phyloP scores from a whole-genome alignment of 2,888 invertebrate genomes.

The Aphodius sticticus region DNA sequence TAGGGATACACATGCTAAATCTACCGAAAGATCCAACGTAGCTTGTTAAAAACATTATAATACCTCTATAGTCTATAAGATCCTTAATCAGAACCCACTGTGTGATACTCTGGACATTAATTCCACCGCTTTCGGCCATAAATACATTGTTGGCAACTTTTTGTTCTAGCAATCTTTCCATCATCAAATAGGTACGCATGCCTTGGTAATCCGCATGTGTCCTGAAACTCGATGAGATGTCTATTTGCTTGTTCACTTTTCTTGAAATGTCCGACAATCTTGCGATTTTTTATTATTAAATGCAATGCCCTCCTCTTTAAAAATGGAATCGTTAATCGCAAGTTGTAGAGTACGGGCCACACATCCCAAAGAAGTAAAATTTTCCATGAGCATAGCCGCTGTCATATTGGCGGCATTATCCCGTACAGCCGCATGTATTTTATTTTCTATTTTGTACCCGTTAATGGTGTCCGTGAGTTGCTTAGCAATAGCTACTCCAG shows the following conservation, averaged over 20 bases:
- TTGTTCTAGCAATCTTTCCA: slow-evolving; percentile 1
- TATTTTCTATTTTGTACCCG: slow-evolving; percentile 24
- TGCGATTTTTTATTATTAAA: neutral
- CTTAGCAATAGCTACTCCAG: slow-evolving; percentile 29
- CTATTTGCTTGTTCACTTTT: neutral
- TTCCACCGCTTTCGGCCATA: neutral
- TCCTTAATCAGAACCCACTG: neutral
- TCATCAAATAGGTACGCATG: neutral
- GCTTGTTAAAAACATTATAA: neutral
- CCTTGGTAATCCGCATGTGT: neutral
- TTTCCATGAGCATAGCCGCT: slow-evolving; percentile 28
- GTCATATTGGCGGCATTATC: slow-evolving; percentile 33
- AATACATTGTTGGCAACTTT: neutral
- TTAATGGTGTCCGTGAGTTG: slow-evolving; percentile 31
- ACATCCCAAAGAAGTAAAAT: slow-evolving; percentile 30
- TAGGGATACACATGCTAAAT: neutral
- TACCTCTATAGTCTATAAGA: neutral
- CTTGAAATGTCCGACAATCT: neutral
- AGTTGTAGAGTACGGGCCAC: slow-evolving; percentile 32
- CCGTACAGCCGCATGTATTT: slow-evolving; percentile 28
- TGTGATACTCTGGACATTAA: neutral
- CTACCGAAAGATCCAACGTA: neutral
- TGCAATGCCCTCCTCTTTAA: slow-evolving; percentile 28
- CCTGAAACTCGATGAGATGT: neutral
- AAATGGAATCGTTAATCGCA: slow-evolving; percentile 4